Evolutionary conservation across 35 echinoderm and acorn worm species (phyloP).

Genomic region (Amphiura filiformis): DNA sequence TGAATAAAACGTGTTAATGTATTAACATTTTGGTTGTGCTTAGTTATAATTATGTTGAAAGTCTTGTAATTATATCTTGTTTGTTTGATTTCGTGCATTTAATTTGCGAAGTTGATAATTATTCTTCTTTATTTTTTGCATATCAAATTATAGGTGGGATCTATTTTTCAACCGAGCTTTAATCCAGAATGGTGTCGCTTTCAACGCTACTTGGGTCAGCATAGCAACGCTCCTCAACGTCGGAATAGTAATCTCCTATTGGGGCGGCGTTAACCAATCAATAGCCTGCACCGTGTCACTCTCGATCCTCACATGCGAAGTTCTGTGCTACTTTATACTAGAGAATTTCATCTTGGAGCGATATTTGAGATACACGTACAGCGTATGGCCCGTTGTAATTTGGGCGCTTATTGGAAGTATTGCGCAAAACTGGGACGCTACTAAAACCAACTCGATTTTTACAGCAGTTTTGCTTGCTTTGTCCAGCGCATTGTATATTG

Average conservation of each 20-base stretch:
- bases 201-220: slow-evolving; percentile 71
- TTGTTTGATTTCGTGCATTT: no score
- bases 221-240: slow-evolving; percentile 56
- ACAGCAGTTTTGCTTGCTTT: slow-evolving; percentile 7
- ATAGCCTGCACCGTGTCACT: slow-evolving; percentile 44
- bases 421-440: slow-evolving; percentile 24
- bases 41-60: no score
- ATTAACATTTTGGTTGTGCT: no score
- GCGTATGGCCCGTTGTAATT: slow-evolving; percentile 58
- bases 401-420: slow-evolving; percentile 34
- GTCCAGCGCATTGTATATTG: slow-evolving; percentile 16
- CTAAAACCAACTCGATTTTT: slow-evolving; percentile 12
- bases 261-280: slow-evolving; percentile 16
- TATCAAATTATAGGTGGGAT: slow-evolving; percentile 36
- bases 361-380: slow-evolving; percentile 58
- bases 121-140: no score
- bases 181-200: slow-evolving; percentile 56
- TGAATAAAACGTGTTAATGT: no score
- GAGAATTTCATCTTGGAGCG: slow-evolving; percentile 42
- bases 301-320: slow-evolving; percentile 32
- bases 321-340: slow-evolving; percentile 21
- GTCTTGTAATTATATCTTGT: no score
- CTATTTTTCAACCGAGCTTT: slow-evolving; percentile 30
- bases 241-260: slow-evolving; percentile 30
- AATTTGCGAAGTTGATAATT: no score